phyloP scores from a whole-genome alignment of 2,888 invertebrate species.

The Ditula angustiorana region DNA sequence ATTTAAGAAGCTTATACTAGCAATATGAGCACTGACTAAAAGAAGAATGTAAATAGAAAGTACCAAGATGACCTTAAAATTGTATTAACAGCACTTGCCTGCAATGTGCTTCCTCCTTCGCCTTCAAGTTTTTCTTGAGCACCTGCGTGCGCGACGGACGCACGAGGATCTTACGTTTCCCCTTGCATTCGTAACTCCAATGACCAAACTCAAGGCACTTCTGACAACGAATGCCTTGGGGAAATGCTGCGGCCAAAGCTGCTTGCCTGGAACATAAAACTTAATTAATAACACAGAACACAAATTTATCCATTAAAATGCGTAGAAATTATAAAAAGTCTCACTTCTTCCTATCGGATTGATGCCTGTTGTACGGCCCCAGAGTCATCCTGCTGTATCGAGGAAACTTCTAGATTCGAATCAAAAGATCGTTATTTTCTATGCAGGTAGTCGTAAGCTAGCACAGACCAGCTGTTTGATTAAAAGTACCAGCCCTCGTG shows the following conservation, averaged over 20 bases:
- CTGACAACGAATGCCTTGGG: conserved; percentile 94
- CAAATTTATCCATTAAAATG: conserved; percentile 14
- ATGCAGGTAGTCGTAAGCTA: conserved; percentile 25
- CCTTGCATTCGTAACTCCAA: conserved; percentile 97
- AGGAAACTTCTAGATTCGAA: conserved; percentile 15
- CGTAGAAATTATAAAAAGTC: conserved; percentile 42
- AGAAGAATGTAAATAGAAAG: neutral
- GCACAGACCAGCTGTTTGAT: conserved; percentile 5
- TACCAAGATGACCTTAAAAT: neutral
- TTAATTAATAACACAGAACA: conserved; percentile 33
- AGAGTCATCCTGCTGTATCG: conserved; percentile 67
- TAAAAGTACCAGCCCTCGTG: conserved; percentile 24
- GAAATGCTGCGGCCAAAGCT: conserved; percentile 87
- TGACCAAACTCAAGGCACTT: conserved; percentile 97
- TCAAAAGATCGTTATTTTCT: conserved; percentile 21
- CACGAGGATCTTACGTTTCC: conserved; percentile 94
- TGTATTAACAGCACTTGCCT: conserved; percentile 56
- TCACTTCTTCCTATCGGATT: conserved; percentile 77
- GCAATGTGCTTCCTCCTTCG: conserved; percentile 69
- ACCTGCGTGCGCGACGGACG: conserved; percentile 93
- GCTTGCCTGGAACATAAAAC: conserved; percentile 75
- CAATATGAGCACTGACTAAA: too few species aligned
- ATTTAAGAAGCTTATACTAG: too few species aligned
- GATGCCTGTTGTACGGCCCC: conserved; percentile 80
- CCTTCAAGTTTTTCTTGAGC: conserved; percentile 87